Conservation (phyloP, 2,797 vertebrate species). For the Pelobates cultripes region DNA sequence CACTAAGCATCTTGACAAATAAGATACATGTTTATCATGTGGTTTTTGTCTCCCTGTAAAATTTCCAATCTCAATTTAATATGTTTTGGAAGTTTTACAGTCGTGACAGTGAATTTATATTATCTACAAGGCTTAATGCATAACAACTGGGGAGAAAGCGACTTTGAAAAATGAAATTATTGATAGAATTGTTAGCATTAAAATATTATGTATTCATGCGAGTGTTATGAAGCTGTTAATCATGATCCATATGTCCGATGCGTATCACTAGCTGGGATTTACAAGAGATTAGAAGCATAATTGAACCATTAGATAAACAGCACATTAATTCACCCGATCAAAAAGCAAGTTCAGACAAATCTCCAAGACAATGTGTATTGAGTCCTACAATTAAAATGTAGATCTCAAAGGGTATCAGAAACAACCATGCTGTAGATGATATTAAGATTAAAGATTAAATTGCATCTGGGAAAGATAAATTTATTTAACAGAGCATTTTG, state of each 20-base stretch:
- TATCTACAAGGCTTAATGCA: conserved; percentile 9
- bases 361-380: background rate
- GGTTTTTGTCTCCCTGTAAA: background rate
- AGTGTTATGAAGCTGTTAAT: conserved; percentile 6
- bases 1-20: background rate
- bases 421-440: background rate
- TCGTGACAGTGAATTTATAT: conserved; percentile 2
- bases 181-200: background rate
- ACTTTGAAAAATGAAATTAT: conserved; percentile 16
- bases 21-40: background rate
- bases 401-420: background rate
- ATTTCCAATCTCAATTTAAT: background rate
- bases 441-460: too few species aligned
- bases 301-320: conserved; percentile 1
- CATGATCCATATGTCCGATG: conserved; percentile 1
- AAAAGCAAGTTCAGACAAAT: background rate
- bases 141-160: conserved; percentile 9
- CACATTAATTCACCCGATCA: background rate
- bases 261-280: background rate
- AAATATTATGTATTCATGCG: conserved; percentile 5
- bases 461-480: too few species aligned
- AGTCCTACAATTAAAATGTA: background rate
- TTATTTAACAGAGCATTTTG: too few species aligned
- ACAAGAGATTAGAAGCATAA: background rate
- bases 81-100: background rate